These are phyloP conservation scores for Coelopa frigida DNA, from an alignment of 1,140 invertebrate species.

Conservation along the genomic window DNA sequence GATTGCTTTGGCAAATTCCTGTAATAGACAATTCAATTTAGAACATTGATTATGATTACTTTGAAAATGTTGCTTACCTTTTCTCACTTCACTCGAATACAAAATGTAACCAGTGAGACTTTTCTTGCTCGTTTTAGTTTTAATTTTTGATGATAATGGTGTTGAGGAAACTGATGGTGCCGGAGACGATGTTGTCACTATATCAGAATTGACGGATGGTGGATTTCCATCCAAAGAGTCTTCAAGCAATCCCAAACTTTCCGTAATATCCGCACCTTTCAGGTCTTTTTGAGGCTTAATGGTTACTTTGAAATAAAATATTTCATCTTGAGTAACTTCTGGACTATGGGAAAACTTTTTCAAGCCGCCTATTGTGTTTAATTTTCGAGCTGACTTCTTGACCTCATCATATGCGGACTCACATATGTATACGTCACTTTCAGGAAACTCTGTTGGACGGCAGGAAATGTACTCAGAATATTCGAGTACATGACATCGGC, in stretches of 20 bases:
- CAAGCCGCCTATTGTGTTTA: constrained; percentile 64
- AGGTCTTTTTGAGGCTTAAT: constrained; percentile 56
- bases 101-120: constrained; percentile 96
- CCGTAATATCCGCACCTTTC: constrained; percentile 44
- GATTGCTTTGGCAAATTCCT: constrained; percentile 67
- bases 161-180: constrained; percentile 50
- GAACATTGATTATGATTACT: neutral
- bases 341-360: constrained; percentile 78
- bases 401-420: constrained; percentile 89
- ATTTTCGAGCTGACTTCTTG: constrained; percentile 69
- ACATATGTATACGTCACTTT: constrained; percentile 89
- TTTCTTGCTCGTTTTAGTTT: constrained; percentile 53
- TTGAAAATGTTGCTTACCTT: constrained; percentile 54
- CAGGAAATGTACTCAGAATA: constrained; percentile 86
- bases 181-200: constrained; percentile 44
- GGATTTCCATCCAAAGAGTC: constrained; percentile 66
- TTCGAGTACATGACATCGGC: constrained; percentile 85
- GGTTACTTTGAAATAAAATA: constrained; percentile 76
- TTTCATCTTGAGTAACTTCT: constrained; percentile 85
- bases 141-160: constrained; percentile 49
- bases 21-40: neutral
- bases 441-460: constrained; percentile 89
- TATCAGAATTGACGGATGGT: constrained; percentile 65
- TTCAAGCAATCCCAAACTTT: constrained; percentile 56
- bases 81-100: constrained; percentile 95